A percentile compares a stretch with the other conserved stretches of the same genome.
Evolutionary conservation across 2,113 vertebrate genomes (phyloP).

Genomic region (Notarius lentiginosus): DNA sequence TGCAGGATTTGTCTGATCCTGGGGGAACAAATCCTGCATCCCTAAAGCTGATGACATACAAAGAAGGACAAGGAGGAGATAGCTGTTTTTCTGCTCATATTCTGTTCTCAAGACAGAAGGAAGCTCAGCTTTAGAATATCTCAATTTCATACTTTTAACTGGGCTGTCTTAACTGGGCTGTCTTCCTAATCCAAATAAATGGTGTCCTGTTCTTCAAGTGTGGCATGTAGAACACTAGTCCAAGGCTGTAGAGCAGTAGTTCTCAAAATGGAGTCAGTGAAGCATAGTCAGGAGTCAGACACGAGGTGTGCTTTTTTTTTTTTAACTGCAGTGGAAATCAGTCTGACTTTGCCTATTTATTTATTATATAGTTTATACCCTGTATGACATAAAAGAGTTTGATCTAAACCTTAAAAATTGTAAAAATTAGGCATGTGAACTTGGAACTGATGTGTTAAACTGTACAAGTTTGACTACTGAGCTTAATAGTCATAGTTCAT

Average conservation of each 20-base stretch:
- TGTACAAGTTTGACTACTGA: too few species aligned
- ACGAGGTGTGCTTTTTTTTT: too few species aligned
- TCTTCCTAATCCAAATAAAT: not conserved
- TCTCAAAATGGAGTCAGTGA: not conserved
- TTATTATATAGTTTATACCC: too few species aligned
- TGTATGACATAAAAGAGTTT: too few species aligned
- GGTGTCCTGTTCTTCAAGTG: not conserved
- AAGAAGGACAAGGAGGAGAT: not conserved
- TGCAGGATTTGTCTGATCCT: conserved; percentile 22
- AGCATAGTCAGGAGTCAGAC: not conserved
- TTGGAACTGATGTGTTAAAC: too few species aligned
- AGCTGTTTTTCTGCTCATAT: not conserved
- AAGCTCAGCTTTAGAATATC: not conserved
- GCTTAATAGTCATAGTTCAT: too few species aligned
- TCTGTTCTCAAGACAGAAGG: not conserved
- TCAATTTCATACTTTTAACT: not conserved
- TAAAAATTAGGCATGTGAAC: too few species aligned
- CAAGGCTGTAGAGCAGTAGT: not conserved
- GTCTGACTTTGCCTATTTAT: too few species aligned
- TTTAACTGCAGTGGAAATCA: too few species aligned
- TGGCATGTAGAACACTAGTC: not conserved
- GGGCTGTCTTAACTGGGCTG: not conserved
- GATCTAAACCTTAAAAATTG: too few species aligned
- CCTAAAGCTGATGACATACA: not conserved
- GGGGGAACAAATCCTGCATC: conserved; percentile 10